These are phyloP conservation scores for Festucalex cinctus DNA, from an alignment of 2,113 vertebrate species.

Conservation along the genomic window DNA sequence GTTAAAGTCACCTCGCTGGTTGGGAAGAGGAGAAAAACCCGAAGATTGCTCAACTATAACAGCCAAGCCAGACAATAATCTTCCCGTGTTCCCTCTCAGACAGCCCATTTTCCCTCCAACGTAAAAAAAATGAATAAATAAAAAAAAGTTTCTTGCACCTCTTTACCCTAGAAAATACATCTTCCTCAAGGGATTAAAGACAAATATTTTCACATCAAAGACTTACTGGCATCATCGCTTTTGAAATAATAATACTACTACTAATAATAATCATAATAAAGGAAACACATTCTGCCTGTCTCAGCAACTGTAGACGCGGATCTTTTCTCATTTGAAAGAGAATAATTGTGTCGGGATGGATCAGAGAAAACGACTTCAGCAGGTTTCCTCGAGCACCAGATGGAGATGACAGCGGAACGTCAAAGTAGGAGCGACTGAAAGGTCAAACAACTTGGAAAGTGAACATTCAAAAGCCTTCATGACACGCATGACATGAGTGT, in stretches of 20 bases:
- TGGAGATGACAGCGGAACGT: neutral
- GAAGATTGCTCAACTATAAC: conserved; percentile 26
- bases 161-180: conserved; percentile 37
- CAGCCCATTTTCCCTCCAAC: conserved; percentile 30
- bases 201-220: conserved; percentile 37
- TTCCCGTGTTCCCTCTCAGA: conserved; percentile 31
- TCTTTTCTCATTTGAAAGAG: conserved; percentile 1
- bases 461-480: neutral
- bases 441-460: neutral
- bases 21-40: conserved; percentile 32
- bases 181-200: conserved; percentile 30
- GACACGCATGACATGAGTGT: too few relatives aligned
- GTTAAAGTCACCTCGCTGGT: conserved; percentile 21
- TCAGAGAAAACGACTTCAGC: conserved; percentile 24
- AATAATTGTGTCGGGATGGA: conserved; percentile 18
- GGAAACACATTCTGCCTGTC: conserved; percentile 2
- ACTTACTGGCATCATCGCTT: neutral
- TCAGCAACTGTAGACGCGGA: neutral
- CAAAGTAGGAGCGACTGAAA: neutral
- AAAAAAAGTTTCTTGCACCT: conserved; percentile 32
- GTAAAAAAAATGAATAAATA: conserved; percentile 17
- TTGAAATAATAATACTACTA: conserved; percentile 1
- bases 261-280: neutral
- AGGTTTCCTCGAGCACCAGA: neutral
- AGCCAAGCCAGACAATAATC: conserved; percentile 37